Evolutionary conservation across 2,888 invertebrate genomes (phyloP).

Genomic region (Stratiomys singularior): DNA sequence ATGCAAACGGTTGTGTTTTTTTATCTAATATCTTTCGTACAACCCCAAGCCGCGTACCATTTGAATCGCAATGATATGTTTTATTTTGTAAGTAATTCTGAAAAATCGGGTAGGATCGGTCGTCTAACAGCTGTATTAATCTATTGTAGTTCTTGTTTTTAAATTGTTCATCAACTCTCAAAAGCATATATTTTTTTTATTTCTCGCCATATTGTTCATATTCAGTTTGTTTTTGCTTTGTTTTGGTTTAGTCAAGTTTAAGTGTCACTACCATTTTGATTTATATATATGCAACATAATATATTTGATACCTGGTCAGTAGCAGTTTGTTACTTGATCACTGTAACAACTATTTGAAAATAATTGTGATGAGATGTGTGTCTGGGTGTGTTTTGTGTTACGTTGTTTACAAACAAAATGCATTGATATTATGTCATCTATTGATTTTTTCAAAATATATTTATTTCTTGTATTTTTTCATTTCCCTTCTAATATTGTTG

Average conservation of each 20-base stretch:
- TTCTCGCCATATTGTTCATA: too few species aligned
- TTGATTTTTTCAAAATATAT: constrained; percentile 20
- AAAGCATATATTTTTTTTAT: too few species aligned
- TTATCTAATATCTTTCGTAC: too few species aligned
- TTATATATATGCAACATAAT: neutral
- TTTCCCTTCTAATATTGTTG: constrained; percentile 38
- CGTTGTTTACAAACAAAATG: constrained; percentile 40
- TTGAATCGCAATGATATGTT: constrained; percentile 14
- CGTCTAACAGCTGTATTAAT: neutral
- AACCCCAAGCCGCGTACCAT: too few species aligned
- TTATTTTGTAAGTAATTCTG: neutral
- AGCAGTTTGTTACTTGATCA: too few species aligned
- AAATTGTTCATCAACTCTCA: too few species aligned
- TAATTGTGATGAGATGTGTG: constrained; percentile 3
- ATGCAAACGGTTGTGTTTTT: too few species aligned
- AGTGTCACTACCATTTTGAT: neutral
- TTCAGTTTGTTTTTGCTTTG: too few species aligned
- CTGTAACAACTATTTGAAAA: neutral
- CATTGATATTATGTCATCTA: constrained; percentile 26
- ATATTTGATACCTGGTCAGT: neutral
- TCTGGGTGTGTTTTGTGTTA: neutral
- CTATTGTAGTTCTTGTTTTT: too few species aligned
- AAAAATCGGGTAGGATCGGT: neutral
- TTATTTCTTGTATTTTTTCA: constrained; percentile 22
- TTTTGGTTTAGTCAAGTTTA: neutral